Evolutionary conservation across 2,888 invertebrate genomes (phyloP).

Genomic region (Nephrocerus scutellatus): DNA sequence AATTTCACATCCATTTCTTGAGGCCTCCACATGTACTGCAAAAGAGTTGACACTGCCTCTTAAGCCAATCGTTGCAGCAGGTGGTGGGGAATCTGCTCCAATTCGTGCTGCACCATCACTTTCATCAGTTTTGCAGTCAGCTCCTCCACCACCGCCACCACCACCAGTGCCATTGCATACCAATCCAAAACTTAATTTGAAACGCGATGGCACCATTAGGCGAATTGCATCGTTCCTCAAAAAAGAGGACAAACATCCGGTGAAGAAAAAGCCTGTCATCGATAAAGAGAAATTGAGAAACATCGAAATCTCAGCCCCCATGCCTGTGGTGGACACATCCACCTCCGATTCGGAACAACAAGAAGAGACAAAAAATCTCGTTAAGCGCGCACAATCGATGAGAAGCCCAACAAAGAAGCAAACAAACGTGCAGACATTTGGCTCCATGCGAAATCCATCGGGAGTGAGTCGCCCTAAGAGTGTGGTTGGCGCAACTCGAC

Average conservation of each 20-base stretch:
- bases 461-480: slow-evolving; percentile 66
- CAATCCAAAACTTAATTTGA: slow-evolving; percentile 47
- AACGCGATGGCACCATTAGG: slow-evolving; percentile 60
- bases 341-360: slow-evolving; percentile 49
- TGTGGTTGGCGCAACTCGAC: slow-evolving; percentile 56
- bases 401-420: slow-evolving; percentile 54
- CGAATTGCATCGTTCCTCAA: slow-evolving; percentile 70
- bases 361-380: slow-evolving; percentile 49
- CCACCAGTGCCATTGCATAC: slow-evolving; percentile 47
- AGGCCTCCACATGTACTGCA: slow-evolving; percentile 68
- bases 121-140: too few relatives aligned
- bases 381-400: slow-evolving; percentile 78
- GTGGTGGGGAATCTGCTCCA: slow-evolving; percentile 41
- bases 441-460: slow-evolving; percentile 71
- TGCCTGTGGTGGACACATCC: slow-evolving; percentile 63
- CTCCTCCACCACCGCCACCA: slow-evolving; percentile 51
- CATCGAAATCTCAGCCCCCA: slow-evolving; percentile 77
- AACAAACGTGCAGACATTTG: slow-evolving; percentile 67
- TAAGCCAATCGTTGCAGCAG: slow-evolving; percentile 22
- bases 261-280: slow-evolving; percentile 58
- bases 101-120: slow-evolving; percentile 51
- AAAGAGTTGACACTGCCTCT: slow-evolving; percentile 28
- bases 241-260: slow-evolving; percentile 55
- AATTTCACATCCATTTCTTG: slow-evolving; percentile 74
- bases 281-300: slow-evolving; percentile 67